These are phyloP conservation scores for Sarcoramphus papa DNA, from an alignment of 2,797 vertebrate genomes.

Conservation along the genomic window DNA sequence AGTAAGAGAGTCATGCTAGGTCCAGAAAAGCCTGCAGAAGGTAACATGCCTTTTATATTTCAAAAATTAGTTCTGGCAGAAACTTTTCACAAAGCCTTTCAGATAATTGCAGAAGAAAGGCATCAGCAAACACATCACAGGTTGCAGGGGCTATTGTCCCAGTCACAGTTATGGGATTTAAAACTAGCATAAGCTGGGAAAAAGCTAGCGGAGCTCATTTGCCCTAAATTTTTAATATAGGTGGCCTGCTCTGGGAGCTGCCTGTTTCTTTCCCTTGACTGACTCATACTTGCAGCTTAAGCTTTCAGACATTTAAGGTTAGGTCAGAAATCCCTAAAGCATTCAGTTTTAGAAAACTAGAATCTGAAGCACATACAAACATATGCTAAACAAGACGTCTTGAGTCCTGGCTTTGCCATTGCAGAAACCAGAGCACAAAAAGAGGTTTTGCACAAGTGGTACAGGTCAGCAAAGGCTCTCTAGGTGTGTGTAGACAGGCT, in stretches of 20 bases:
- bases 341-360: neutral
- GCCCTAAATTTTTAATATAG: neutral
- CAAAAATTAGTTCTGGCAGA: neutral
- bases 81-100: neutral
- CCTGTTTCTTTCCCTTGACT: neutral
- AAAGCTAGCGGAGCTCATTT: neutral
- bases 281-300: neutral
- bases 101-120: neutral
- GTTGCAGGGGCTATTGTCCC: neutral
- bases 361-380: neutral
- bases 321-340: neutral
- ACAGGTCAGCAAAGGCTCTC: neutral
- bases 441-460: neutral
- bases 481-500: no score
- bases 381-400: neutral
- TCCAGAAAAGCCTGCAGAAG: neutral
- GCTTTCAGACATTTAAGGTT: neutral
- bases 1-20: neutral
- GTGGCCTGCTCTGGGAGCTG: neutral
- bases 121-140: neutral
- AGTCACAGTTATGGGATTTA: neutral
- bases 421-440: neutral
- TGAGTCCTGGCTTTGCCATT: neutral
- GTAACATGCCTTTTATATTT: neutral
- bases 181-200: neutral